Evolutionary conservation across 2,888 invertebrate genomes (phyloP).

Genomic region (Stegophylla sp.): DNA sequence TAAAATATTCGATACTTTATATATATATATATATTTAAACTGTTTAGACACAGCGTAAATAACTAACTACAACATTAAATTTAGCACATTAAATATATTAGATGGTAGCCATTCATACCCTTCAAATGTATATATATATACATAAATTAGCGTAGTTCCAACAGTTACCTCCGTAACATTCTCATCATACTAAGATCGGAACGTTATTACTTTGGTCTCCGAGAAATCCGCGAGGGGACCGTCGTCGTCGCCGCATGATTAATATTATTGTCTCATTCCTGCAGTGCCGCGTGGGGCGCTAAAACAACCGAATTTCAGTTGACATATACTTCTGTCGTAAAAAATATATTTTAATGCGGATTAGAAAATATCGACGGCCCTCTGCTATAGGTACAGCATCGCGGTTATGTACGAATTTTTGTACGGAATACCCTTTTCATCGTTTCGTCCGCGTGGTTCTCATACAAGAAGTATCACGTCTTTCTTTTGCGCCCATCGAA

Average conservation of each 20-base stretch:
- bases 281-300: not conserved
- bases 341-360: not conserved
- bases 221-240: not conserved
- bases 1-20: conserved; percentile 24
- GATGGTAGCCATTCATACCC: conserved; percentile 4
- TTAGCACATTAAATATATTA: conserved; percentile 29
- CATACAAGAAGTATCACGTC: not conserved
- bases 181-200: not conserved
- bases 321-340: not conserved
- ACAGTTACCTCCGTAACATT: not conserved
- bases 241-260: too few species aligned
- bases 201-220: not conserved
- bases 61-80: conserved; percentile 17
- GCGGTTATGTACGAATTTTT: too few species aligned
- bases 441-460: not conserved
- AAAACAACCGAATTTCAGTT: not conserved
- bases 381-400: too few species aligned
- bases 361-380: not conserved
- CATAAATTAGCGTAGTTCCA: not conserved
- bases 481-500: not conserved
- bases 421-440: too few species aligned
- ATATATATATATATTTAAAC: conserved; percentile 12
- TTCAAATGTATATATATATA: conserved; percentile 7
- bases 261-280: not conserved
- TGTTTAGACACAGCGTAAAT: conserved; percentile 10